Evolutionary conservation across 2,797 vertebrate genomes (phyloP).

Genomic region (Enteromius afrohamiltoni): DNA sequence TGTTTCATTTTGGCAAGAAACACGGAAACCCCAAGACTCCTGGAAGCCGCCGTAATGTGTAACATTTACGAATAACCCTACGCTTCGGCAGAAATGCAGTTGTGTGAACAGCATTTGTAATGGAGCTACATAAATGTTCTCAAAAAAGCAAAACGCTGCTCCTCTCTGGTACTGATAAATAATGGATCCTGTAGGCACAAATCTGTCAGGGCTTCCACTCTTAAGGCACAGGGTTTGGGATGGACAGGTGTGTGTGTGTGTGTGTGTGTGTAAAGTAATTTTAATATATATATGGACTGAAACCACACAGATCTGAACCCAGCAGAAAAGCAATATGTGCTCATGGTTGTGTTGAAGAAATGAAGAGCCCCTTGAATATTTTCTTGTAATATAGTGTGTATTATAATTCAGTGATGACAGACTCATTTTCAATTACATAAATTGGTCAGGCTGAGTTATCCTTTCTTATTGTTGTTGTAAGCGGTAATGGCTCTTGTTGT

Average conservation of each 20-base stretch:
- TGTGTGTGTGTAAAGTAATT: slow-evolving; percentile 13
- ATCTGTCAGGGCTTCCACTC: slow-evolving; percentile 28
- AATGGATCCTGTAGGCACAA: slow-evolving; percentile 49
- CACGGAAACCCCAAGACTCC: slow-evolving; percentile 14
- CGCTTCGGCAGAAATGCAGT: slow-evolving; percentile 11
- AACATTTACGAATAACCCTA: slow-evolving; percentile 47
- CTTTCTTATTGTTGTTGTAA: slow-evolving; percentile 41
- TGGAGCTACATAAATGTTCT: slow-evolving; percentile 39
- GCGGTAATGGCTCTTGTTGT: slow-evolving; percentile 42
- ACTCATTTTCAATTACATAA: slow-evolving; percentile 39
- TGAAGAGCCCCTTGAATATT: neutral
- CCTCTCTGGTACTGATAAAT: slow-evolving; percentile 33
- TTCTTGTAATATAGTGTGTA: slow-evolving; percentile 23
- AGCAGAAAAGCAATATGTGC: neutral
- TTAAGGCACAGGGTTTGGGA: slow-evolving; percentile 17
- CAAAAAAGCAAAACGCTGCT: slow-evolving; percentile 34
- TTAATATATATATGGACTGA: neutral
- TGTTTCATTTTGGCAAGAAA: neutral
- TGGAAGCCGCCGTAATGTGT: slow-evolving; percentile 12
- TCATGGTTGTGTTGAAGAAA: neutral
- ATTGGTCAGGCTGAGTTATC: slow-evolving; percentile 46
- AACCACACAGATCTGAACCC: neutral
- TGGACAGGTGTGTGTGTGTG: slow-evolving; percentile 1
- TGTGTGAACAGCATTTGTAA: slow-evolving; percentile 31
- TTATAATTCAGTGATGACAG: slow-evolving; percentile 39